A percentile compares a stretch with the other conserved stretches of the same genome.
Conservation (phyloP, 2,797 vertebrate genomes). For the Acanthurus tractus region DNA sequence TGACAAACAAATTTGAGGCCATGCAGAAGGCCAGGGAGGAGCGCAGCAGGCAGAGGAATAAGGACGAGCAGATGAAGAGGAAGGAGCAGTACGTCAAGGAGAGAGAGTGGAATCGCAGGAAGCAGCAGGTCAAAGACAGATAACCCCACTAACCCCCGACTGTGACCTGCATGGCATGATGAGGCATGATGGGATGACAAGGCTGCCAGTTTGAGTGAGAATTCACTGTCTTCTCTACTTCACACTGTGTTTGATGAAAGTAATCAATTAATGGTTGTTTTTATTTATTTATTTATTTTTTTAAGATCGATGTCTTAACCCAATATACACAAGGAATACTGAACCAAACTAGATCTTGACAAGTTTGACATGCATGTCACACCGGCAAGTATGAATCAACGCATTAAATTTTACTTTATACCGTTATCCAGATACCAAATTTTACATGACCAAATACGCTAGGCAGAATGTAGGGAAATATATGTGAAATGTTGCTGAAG, state of each 20-base stretch:
- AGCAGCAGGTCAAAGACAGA: slow-evolving; percentile 93
- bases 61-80: slow-evolving; percentile 95
- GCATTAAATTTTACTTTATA: neutral
- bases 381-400: neutral
- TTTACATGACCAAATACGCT: neutral
- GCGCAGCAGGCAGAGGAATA: slow-evolving; percentile 92
- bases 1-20: slow-evolving; percentile 95
- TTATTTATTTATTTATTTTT: too few species aligned
- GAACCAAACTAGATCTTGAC: neutral
- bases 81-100: slow-evolving; percentile 98
- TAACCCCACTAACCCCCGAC: slow-evolving; percentile 68
- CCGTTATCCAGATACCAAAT: neutral
- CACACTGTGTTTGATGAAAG: neutral
- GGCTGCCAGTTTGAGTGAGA: slow-evolving; percentile 65
- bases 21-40: slow-evolving; percentile 99
- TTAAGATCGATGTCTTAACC: neutral
- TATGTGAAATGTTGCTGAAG: neutral
- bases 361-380: neutral
- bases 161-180: slow-evolving; percentile 77
- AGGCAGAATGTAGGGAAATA: rapidly evolving
- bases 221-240: slow-evolving; percentile 32
- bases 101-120: slow-evolving; percentile 94
- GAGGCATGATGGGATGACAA: slow-evolving; percentile 66
- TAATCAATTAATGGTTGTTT: slow-evolving; percentile 27
- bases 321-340: neutral